A percentile compares a stretch with the other conserved stretches of the same genome.
Evolutionary conservation across 2,888 invertebrate species (phyloP).

Genomic region (Diaphora mendica): DNA sequence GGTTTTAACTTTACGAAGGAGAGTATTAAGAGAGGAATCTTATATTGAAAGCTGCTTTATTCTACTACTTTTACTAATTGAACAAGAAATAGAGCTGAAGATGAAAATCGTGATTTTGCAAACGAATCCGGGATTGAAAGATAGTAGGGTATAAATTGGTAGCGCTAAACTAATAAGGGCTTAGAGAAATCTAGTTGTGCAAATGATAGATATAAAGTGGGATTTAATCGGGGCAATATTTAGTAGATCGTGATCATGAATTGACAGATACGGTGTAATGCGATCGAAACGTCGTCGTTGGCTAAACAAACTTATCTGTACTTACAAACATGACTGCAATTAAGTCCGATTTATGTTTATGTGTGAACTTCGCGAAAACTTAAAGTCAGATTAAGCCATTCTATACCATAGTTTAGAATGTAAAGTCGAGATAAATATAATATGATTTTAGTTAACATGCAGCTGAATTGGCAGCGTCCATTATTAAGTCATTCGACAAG

Average conservation of each 20-base stretch:
- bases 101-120: neutral
- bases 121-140: neutral
- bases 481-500: neutral
- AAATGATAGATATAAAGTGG: conserved; percentile 8
- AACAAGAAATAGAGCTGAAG: neutral
- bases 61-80: neutral
- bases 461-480: neutral
- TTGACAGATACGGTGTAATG: neutral
- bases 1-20: too few relatives aligned
- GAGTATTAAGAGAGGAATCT: neutral
- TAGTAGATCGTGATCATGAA: conserved; percentile 1
- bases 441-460: neutral
- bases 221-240: conserved; percentile 10
- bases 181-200: conserved; percentile 1
- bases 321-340: conserved; percentile 7
- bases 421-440: neutral
- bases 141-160: neutral
- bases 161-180: neutral
- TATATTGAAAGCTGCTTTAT: neutral
- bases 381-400: neutral
- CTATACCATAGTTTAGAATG: neutral
- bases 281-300: conserved; percentile 12
- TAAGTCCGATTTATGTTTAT: neutral
- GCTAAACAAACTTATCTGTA: conserved; percentile 22
- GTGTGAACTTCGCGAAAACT: neutral